Evolutionary conservation across 1,140 invertebrate genomes (phyloP), one percentile per base, ranked within the genome.

Genomic region (Heliconius himera): DNA sequence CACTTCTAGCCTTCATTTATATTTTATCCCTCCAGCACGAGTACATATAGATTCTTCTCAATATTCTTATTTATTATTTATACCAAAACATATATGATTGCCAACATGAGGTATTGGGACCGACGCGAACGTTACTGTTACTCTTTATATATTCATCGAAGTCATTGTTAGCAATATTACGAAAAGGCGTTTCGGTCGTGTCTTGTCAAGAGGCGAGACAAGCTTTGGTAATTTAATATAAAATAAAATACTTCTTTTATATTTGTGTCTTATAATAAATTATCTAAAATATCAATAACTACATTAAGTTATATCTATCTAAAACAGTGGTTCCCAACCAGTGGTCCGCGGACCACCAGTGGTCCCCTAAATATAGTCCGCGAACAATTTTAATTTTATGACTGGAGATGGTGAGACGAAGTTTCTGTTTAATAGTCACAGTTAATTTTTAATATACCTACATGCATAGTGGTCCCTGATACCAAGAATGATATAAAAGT

Each of bases 171-270:
- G 60, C 8, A 56, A 33, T 66, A 76, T 76, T 22, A 16, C 54
- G 60, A 76, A 76, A 76, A 60, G 74, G 74, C 74, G 74, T 76
- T 76, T 29, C 74, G 54, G 3, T 60, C 54, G 54, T 60, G 54
- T 22, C 54, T 22, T 22, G n/a, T 60, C 54, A 22, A 60, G n/a
- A 22, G 54, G 20, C 54, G n/a, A 26, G 54, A 60, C 54, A 60
- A 60, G n/a, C 8, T 9, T n/a, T 22, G 20, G 5, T 54, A 6
- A 54, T 54, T 54, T n/a, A n/a, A 54, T 54, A n/a, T 16, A 46
- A 16, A 46, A 46, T 20, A 20, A 22, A 60, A n/a, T 60, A 60
- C 54, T 26, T 22, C 2, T 8, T 60, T 60, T 60, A 60, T 22
- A 60, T 9, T 60, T 22, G 11, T 22, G 8, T 22, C n/a, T 51